Evolutionary conservation across 2,113 vertebrate species (phyloP), one percentile per base, ranked within the genome.

Genomic region (Phalacrocorax pelagicus): DNA sequence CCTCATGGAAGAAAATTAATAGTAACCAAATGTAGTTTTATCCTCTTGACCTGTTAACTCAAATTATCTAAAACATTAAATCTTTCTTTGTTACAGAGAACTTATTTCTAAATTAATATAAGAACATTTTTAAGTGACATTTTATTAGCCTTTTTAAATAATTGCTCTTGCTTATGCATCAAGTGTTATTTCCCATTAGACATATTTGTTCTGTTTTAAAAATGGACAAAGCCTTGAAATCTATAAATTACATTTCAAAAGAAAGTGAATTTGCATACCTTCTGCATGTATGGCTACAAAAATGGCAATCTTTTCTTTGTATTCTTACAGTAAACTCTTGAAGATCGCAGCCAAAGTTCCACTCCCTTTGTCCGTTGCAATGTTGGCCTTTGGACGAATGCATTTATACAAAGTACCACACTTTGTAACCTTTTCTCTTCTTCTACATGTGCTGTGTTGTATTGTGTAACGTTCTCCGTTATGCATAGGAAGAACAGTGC

Each of bases 321-420:
- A 8, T 96, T 96, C 79, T 97, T 94, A 17, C 98, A 99, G 99
- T 96, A 99, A 99, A 96, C 96, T 99, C 58, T 97, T 99, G 98
- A 98, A 97, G 96, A 98, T 98, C 19, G 94, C 97, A 51, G 97
- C 98, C 61, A 96, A 97, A 70, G 97, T 99, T 82, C 98, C 98
- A 59, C 97, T 99, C 46, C 99, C 98, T 61, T 90, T 99, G 96
- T 98, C 99, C 69, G 77, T 99, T 55, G 98, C 98, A 84, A 98
- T 98, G 98, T 97, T 99, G 96, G 98, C 98, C 77, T 99, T 99
- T 90, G 99, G 99, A 95, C 97, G 97, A 9, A 94, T 98, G 65
- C 99, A 99, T 97, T 98, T 99, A 63, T 99, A 99, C 97, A 98
- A 98, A 97, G 96, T 99, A 90, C 98, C 98, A 21, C 98, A 99